Evolutionary conservation across 2,797 vertebrate genomes (phyloP), one percentile per base, ranked within the genome.

Genomic region (Capromys pilorides): DNA sequence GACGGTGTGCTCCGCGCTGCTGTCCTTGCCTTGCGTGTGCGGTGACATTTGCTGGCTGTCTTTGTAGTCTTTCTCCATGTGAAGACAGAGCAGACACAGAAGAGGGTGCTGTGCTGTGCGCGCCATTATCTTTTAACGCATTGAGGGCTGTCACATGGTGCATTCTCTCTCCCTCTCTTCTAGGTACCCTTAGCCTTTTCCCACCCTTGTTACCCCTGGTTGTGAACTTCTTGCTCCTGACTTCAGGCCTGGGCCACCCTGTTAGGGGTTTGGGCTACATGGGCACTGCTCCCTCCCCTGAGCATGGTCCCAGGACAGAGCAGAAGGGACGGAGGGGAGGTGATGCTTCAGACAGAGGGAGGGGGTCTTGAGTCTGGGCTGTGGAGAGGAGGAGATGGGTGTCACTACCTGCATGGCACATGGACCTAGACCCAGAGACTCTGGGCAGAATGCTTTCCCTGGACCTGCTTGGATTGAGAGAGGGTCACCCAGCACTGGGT

Each of bases 1-100:
- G 64, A 33, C 8, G 66, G 28, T 1, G 41, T 28, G 26, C 26
- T 41, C 41, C 1, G 6, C 7, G 16, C 18, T 0, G 5, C 8
- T 33, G 49, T 22, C 49, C 31, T 10, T 19, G 11, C 24, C 77
- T 21, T 26, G 28, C 1, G 16, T 31, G 24, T 24, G 80, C 80
- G 2, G n/a, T 19, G 59, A 61, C 57, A 28, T 31, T 28, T 82
- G 36, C 59, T 11, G 39, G 31, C 39, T 51, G 21, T 4, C 80
- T 28, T 28, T 28, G 26, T 13, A 39, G 57, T 24, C 57, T 61
- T 28, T 82, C 22, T 18, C 1, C 28, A 5, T 41, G 24, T 62
- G 80, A 13, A 41, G 7, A 28, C 6, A 26, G 22, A 59, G 36
- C 16, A 13, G 36, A n/a, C 4, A 5, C 36, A 28, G 75, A 45